These are phyloP conservation scores for Pimephales promelas DNA, from an alignment of 2,113 vertebrate species.

Conservation along the genomic window DNA sequence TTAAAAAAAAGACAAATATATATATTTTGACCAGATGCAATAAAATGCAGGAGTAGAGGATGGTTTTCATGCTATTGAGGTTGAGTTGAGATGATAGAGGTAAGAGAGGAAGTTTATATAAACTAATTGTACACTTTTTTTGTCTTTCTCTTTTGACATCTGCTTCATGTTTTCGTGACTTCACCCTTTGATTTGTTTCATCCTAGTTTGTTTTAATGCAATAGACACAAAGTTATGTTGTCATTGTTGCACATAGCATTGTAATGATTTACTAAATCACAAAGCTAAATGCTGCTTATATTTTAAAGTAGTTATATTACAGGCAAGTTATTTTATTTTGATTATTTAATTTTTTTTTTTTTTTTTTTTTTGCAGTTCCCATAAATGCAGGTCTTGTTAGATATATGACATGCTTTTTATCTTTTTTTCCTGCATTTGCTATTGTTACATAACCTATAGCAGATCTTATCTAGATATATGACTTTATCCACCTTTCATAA, in stretches of 20 bases:
- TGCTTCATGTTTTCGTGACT: neutral
- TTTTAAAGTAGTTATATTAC: neutral
- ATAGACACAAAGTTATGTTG: neutral
- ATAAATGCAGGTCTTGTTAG: no score
- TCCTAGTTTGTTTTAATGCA: neutral
- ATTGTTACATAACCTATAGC: neutral
- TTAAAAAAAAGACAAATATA: neutral
- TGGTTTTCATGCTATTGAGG: neutral
- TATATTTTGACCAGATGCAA: neutral
- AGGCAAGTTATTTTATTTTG: neutral
- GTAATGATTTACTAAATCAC: neutral
- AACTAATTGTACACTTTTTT: neutral
- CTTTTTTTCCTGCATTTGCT: neutral
- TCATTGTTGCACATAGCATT: neutral
- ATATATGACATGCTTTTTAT: no score
- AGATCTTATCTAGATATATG: neutral
- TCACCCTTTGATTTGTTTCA: neutral
- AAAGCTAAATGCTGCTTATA: neutral
- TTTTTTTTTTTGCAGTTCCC: no score
- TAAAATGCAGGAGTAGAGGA: neutral
- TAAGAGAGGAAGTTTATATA: neutral
- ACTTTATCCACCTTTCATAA: neutral
- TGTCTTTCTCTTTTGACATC: neutral
- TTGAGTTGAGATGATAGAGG: neutral
- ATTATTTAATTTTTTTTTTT: neutral